Evolutionary conservation across 2,113 vertebrate genomes (phyloP).

Genomic region (Dermatemys mawii): DNA sequence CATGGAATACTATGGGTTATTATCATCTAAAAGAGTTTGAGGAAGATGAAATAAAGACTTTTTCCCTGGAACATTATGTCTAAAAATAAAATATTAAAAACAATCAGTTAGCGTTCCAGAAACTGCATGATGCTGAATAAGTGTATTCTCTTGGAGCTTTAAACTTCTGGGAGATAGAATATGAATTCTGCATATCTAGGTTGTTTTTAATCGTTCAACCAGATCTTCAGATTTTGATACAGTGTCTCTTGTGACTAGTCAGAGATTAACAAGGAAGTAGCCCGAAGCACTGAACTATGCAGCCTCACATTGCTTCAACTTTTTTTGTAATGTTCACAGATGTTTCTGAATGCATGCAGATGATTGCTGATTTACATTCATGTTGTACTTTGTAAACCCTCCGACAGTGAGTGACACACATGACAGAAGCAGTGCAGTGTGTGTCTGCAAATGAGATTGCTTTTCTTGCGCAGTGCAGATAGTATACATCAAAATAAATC

Average conservation of each 20-base stretch:
- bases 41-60: neutral
- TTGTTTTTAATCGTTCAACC: neutral
- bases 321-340: neutral
- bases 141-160: neutral
- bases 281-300: neutral
- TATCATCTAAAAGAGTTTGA: slow-evolving; percentile 22
- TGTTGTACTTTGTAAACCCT: neutral
- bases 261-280: neutral
- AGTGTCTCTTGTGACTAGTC: neutral
- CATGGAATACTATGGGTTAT: neutral
- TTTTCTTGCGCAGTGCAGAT: neutral
- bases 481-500: neutral
- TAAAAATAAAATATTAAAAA: slow-evolving; percentile 23
- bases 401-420: neutral
- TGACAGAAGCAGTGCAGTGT: neutral
- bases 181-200: neutral
- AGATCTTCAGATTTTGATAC: slow-evolving; percentile 26
- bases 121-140: slow-evolving; percentile 9
- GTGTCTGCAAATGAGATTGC: neutral
- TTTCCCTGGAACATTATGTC: neutral
- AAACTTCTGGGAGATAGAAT: slow-evolving; percentile 11
- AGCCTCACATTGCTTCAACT: neutral
- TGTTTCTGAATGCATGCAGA: slow-evolving; percentile 29
- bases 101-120: neutral
- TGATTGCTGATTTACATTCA: neutral